Percentiles rank a stretch among this genome's conserved stretches.
Evolutionary conservation across 2,888 invertebrate genomes (phyloP).

Genomic region (Thera obeliscata): DNA sequence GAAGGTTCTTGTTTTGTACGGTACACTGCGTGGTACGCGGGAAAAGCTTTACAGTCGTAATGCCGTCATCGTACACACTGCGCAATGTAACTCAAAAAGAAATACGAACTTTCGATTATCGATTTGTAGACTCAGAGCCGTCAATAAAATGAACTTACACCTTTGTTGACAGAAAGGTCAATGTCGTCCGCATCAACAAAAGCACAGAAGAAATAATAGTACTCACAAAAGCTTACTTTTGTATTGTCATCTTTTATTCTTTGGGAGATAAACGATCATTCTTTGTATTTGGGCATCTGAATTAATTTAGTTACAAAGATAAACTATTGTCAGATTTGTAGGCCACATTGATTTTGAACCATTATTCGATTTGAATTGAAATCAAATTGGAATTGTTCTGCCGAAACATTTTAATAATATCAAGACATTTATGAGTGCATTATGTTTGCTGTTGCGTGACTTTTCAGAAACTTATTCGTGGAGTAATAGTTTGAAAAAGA

Average conservation of each 20-base stretch:
- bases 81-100: not conserved
- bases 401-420: conserved; percentile 63
- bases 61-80: not conserved
- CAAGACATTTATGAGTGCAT: conserved; percentile 64
- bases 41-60: not conserved
- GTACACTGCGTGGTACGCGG: not conserved
- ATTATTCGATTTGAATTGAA: conserved; percentile 45
- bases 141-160: conserved; percentile 36
- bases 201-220: not conserved
- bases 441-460: conserved; percentile 72
- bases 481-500: conserved; percentile 13
- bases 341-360: conserved; percentile 47
- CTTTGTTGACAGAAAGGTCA: conserved; percentile 43
- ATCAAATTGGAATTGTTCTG: conserved; percentile 46
- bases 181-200: conserved; percentile 41
- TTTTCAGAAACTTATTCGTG: conserved; percentile 53
- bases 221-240: conserved; percentile 27
- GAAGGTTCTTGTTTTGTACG: not conserved
- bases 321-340: conserved; percentile 36
- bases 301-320: conserved; percentile 37
- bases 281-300: conserved; percentile 39
- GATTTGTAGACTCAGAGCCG: not conserved
- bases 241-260: conserved; percentile 39
- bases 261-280: conserved; percentile 42
- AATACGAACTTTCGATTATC: not conserved